Percentiles rank a stretch among this genome's conserved stretches.
phyloP scores from a whole-genome alignment of 2,888 invertebrate genomes.

The Mythimna pallens region DNA sequence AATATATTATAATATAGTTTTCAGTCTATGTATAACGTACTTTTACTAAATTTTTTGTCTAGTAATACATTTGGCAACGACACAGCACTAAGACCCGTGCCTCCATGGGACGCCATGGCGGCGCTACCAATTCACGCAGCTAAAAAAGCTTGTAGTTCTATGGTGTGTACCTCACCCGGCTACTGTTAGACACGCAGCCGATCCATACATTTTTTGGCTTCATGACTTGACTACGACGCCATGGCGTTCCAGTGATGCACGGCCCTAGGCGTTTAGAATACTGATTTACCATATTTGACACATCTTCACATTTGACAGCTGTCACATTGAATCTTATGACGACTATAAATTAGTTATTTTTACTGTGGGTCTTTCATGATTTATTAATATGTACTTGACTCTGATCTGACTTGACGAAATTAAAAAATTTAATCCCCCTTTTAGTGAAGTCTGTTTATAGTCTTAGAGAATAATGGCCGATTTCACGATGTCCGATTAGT shows the following conservation, averaged over 20 bases:
- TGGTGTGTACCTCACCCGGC: no score
- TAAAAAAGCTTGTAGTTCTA: no score
- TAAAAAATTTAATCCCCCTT: no score
- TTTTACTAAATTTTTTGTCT: no score
- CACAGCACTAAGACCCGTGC: not conserved
- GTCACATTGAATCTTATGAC: not conserved
- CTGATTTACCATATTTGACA: not conserved
- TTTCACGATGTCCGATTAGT: not conserved
- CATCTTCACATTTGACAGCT: slow-evolving; percentile 14
- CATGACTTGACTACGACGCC: no score
- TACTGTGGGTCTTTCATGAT: not conserved
- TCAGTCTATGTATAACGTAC: no score
- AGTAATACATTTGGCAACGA: not conserved
- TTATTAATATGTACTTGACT: not conserved
- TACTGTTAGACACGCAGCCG: no score
- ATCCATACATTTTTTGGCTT: no score
- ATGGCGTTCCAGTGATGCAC: no score
- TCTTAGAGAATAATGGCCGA: not conserved
- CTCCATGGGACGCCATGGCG: no score
- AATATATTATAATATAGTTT: not conserved
- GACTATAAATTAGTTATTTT: not conserved
- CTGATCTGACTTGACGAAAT: not conserved
- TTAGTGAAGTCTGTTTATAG: not conserved
- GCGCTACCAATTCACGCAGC: no score
- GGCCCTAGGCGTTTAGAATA: not conserved